These are phyloP conservation scores for Neodiprion virginianus DNA, from an alignment of 1,140 invertebrate species.

Conservation along the genomic window DNA sequence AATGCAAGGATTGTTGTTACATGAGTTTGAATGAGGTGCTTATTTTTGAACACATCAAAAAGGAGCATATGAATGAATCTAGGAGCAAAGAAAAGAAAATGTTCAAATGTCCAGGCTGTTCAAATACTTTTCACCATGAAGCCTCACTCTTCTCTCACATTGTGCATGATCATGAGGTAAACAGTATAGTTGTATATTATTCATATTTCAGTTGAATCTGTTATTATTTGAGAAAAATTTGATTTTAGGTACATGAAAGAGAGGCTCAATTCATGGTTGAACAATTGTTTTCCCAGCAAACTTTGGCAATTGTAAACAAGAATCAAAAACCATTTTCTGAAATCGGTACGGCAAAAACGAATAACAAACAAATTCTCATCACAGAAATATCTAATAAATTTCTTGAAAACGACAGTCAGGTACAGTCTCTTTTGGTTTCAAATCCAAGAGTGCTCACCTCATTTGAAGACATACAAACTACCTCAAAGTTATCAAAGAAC, in stretches of 20 bases:
- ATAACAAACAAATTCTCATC: background rate
- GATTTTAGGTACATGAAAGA: conserved; percentile 16
- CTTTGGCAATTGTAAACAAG: background rate
- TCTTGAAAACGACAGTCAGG: background rate
- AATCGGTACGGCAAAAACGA: background rate
- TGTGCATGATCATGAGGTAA: conserved; percentile 17
- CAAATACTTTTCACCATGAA: conserved; percentile 29
- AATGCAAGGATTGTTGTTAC: conserved; percentile 48
- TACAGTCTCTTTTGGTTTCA: background rate
- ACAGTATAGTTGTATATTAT: background rate
- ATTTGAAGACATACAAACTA: background rate
- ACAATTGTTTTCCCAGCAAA: conserved; percentile 1
- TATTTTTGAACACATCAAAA: conserved; percentile 40
- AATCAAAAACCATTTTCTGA: background rate
- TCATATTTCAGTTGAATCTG: background rate
- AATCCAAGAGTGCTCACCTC: background rate
- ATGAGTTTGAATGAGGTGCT: conserved; percentile 33
- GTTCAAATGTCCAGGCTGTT: conserved; percentile 32
- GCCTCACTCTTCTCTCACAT: conserved; percentile 33
- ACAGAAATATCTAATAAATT: background rate
- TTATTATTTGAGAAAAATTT: background rate
- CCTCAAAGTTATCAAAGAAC: background rate
- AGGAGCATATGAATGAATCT: conserved; percentile 28
- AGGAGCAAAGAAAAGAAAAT: conserved; percentile 9
- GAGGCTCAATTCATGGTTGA: conserved; percentile 12